Evolutionary conservation across 1,140 invertebrate genomes (phyloP).

Genomic region (Agrypnia vestita): DNA sequence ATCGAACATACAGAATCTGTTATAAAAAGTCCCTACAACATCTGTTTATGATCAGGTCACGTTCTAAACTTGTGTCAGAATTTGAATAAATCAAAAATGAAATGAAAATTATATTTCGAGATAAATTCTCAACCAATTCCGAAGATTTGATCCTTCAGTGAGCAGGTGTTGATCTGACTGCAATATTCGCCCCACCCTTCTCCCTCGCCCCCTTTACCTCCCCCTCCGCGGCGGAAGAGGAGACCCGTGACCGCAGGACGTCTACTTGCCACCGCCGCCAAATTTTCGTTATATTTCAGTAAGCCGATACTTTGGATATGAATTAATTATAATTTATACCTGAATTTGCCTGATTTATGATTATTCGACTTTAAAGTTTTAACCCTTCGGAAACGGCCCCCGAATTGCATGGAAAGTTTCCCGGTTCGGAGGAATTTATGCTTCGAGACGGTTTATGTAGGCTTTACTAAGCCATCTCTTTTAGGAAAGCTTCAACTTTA

Average conservation of each 20-base stretch:
- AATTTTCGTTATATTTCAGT: constrained; percentile 31
- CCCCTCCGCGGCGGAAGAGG: neutral
- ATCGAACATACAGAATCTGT: too few species aligned
- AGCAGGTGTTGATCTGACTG: constrained; percentile 46
- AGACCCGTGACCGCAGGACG: constrained; percentile 29
- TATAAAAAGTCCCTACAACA: too few species aligned
- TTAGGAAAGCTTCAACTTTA: too few species aligned
- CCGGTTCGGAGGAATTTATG: too few species aligned
- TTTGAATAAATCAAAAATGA: constrained; percentile 34
- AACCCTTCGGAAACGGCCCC: too few species aligned
- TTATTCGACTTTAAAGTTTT: neutral
- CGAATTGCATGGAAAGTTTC: too few species aligned
- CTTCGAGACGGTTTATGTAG: too few species aligned
- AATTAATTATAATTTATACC: constrained; percentile 27
- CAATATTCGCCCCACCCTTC: constrained; percentile 29
- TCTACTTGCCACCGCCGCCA: constrained; percentile 26
- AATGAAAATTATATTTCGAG: constrained; percentile 31
- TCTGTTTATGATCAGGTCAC: neutral
- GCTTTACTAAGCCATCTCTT: too few species aligned
- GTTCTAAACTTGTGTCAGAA: constrained; percentile 11
- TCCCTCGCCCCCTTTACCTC: constrained; percentile 3
- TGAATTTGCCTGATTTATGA: constrained; percentile 14
- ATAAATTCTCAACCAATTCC: constrained; percentile 8
- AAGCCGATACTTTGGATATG: constrained; percentile 23
- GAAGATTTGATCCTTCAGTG: constrained; percentile 35